phyloP scores from a whole-genome alignment of 2,888 invertebrate species.

The Nudaria mundana region DNA sequence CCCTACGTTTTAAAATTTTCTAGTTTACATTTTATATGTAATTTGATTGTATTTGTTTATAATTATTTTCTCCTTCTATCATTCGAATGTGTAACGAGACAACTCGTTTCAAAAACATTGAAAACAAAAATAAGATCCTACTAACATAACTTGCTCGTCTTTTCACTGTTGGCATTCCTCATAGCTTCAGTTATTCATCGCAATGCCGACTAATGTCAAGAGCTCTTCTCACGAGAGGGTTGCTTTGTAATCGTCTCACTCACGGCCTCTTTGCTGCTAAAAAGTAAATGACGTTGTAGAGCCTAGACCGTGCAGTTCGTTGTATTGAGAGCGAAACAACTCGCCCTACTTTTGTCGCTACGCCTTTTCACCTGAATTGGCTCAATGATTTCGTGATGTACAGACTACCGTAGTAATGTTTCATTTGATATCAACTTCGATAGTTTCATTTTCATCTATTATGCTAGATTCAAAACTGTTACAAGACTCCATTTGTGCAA shows the following conservation, averaged over 20 bases:
- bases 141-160: constrained; percentile 23
- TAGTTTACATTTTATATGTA: not conserved
- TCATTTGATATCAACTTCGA: constrained; percentile 22
- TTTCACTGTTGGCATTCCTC: constrained; percentile 27
- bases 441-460: too few species aligned
- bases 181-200: constrained; percentile 41
- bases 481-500: too few species aligned
- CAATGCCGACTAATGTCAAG: constrained; percentile 41
- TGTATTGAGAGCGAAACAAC: constrained; percentile 35
- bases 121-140: constrained; percentile 6
- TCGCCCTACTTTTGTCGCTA: constrained; percentile 45
- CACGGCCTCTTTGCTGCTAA: constrained; percentile 39
- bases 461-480: too few species aligned
- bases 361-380: constrained; percentile 33
- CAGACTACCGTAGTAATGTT: constrained; percentile 22
- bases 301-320: constrained; percentile 23
- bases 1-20: constrained; percentile 13
- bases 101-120: not conserved
- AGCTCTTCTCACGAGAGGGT: constrained; percentile 38
- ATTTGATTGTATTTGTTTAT: too few species aligned
- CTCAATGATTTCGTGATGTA: constrained; percentile 42
- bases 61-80: too few species aligned
- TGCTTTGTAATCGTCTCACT: constrained; percentile 38
- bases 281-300: constrained; percentile 46
- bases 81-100: too few species aligned